Evolutionary conservation across 2,888 invertebrate species (phyloP), one percentile per base, ranked within the genome.

Genomic region (Plemyria rubiginata): DNA sequence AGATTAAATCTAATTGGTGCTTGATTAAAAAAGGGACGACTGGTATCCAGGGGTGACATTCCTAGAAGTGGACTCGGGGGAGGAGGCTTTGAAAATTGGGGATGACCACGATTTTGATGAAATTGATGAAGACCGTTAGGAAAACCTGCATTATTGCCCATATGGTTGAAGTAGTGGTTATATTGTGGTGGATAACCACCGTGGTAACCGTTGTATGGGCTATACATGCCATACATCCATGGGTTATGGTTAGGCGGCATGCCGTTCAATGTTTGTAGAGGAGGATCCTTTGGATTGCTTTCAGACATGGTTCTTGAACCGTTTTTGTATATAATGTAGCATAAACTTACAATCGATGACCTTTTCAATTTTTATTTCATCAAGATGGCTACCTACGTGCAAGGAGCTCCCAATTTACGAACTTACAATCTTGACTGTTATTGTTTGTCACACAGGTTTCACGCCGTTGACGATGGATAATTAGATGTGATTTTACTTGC

Each of bases 101-200:
- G 72, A 70, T 84, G 82, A 61, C 71, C 76, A 68, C 84, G 81
- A 66, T 86, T 81, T 64, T 87, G 85, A 69, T 86, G 86, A 76
- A 82, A 88, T 67, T 88, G 87, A 71, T 84, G 82, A 65, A 71
- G 68, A 67, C 80, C 81, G 70, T 78, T 86, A 55, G 81, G 32
- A 76, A 78, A 82, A 68, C 81, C 82, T 62, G 75, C 75, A 65
- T 77, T 84, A 69, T 84, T 84, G 36, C 84, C 82, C 86, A 90
- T 88, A 74, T 88, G 89, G 72, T 89, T 88, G 70, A 84, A 92
- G 74, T 91, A 93, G 64, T 92, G 90, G 73, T 93, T 93, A 73
- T 90, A 93, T 75, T 90, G 93, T 58, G 91, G 93, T 57, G 90
- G 87, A 78, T 89, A 93, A 81, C 89, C 81, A 74, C 88, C 87